Conservation (phyloP, 1,140 invertebrate species). For the Marisa cornuarietis region DNA sequence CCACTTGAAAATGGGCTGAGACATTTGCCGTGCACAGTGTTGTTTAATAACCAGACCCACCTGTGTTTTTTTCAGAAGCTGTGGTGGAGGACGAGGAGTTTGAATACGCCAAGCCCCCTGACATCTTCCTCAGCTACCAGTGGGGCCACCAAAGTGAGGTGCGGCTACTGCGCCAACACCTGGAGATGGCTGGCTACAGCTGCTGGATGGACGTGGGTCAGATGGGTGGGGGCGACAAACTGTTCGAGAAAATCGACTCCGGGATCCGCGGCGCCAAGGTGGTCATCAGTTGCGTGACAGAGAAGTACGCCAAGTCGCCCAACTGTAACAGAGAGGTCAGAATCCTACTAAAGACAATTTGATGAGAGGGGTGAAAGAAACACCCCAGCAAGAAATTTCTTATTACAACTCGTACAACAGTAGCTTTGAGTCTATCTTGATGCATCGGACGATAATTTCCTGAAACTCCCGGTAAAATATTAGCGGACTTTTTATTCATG, state of each 20-base stretch:
- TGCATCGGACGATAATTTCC: background rate
- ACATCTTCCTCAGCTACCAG: conserved; percentile 62
- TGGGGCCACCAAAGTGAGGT: conserved; percentile 61
- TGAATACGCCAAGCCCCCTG: conserved; percentile 52
- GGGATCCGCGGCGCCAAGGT: conserved; percentile 59
- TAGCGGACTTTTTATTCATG: background rate
- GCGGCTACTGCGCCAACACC: conserved; percentile 51
- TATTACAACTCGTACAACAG: too few relatives aligned
- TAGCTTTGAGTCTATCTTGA: too few relatives aligned
- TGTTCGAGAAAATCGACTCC: conserved; percentile 59
- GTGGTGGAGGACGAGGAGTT: conserved; percentile 56
- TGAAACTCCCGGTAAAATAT: background rate
- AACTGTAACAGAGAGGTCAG: conserved; percentile 63
- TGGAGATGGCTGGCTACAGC: conserved; percentile 54
- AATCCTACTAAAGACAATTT: background rate
- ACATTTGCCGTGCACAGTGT: too few relatives aligned
- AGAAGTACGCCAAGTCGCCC: conserved; percentile 59
- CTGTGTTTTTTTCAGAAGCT: conserved; percentile 35
- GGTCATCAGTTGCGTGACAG: conserved; percentile 56
- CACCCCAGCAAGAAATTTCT: background rate
- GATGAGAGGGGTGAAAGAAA: background rate
- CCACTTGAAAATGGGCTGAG: too few relatives aligned
- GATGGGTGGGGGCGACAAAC: conserved; percentile 64
- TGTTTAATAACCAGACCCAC: too few relatives aligned
- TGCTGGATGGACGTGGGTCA: conserved; percentile 64